Percentiles rank a stretch among this genome's conserved stretches.
Conservation (phyloP, 2,113 vertebrate genomes). For the Holacanthus passer region DNA sequence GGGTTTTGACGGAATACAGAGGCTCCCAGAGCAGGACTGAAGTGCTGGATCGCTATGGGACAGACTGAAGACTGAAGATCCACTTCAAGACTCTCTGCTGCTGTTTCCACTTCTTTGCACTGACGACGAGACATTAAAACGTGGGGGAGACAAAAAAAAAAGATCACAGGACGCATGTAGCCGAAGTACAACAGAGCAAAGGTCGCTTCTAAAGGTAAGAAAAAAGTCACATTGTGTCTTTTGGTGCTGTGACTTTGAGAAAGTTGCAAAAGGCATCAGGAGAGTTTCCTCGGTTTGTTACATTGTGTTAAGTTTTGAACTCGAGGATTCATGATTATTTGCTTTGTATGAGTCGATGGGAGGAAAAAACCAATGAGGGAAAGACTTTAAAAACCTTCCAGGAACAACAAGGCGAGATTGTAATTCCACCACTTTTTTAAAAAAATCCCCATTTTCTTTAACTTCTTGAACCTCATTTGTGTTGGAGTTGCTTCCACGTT, state of each 20-base stretch:
- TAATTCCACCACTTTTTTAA: background rate
- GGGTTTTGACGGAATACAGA: slow-evolving; percentile 1
- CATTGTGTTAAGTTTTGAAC: background rate
- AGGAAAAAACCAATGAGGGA: background rate
- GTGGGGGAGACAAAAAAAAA: background rate
- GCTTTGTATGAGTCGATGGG: background rate
- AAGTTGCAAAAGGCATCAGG: slow-evolving; percentile 12
- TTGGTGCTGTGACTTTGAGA: slow-evolving; percentile 50
- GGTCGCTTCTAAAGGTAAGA: slow-evolving; percentile 76
- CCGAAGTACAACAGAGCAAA: slow-evolving; percentile 57
- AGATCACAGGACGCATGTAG: slow-evolving; percentile 80
- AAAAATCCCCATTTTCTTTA: background rate
- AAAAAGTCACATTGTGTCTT: slow-evolving; percentile 58
- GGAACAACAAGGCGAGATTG: background rate
- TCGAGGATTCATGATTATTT: background rate
- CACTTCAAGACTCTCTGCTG: slow-evolving; percentile 34
- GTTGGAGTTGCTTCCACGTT: background rate
- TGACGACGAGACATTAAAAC: slow-evolving; percentile 44
- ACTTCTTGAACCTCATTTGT: background rate
- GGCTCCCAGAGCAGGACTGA: slow-evolving; percentile 54
- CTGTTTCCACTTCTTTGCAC: slow-evolving; percentile 40
- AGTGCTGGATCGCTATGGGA: slow-evolving; percentile 78
- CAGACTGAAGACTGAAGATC: slow-evolving; percentile 72
- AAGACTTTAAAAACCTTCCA: background rate
- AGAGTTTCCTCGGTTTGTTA: slow-evolving; percentile 33